These are phyloP conservation scores for Cyrtonyx montezumae DNA, from an alignment of 2,113 vertebrate genomes.

Conservation along the genomic window DNA sequence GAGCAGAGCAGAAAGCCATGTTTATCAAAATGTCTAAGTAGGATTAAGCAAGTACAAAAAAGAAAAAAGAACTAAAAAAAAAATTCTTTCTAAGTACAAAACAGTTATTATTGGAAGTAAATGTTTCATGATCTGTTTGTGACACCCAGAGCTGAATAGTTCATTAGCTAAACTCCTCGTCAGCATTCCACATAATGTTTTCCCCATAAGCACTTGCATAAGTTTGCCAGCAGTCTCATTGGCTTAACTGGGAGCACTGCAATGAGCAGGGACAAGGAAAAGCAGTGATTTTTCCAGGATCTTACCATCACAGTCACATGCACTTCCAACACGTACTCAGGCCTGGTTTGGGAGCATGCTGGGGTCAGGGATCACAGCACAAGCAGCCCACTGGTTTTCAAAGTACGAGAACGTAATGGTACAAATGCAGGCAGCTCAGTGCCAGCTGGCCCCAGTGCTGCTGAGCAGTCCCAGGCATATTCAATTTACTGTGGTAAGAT, in stretches of 20 bases:
- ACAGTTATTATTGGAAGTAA: slow-evolving; percentile 53
- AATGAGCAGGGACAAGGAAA: not conserved
- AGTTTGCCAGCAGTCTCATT: not conserved
- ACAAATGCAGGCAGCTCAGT: not conserved
- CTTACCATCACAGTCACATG: not conserved
- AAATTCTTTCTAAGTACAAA: not conserved
- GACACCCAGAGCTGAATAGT: slow-evolving; percentile 41
- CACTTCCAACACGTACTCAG: not conserved
- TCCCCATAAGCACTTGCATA: not conserved
- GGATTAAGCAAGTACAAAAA: slow-evolving; percentile 43
- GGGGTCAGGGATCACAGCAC: accelerated
- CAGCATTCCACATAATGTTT: slow-evolving; percentile 46
- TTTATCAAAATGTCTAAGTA: slow-evolving; percentile 53
- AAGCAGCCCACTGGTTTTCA: not conserved
- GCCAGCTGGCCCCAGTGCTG: not conserved
- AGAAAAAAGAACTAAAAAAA: not conserved
- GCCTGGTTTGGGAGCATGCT: accelerated
- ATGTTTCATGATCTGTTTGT: slow-evolving; percentile 23
- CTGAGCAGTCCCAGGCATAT: accelerated
- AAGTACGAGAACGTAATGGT: not conserved
- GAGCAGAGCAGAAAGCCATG: slow-evolving; percentile 14
- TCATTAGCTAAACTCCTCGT: slow-evolving; percentile 39
- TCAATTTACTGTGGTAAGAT: not conserved
- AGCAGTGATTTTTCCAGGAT: not conserved
- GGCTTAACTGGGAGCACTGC: not conserved